phyloP scores from a whole-genome alignment of 2,888 invertebrate species.

The Archips crataeganus region DNA sequence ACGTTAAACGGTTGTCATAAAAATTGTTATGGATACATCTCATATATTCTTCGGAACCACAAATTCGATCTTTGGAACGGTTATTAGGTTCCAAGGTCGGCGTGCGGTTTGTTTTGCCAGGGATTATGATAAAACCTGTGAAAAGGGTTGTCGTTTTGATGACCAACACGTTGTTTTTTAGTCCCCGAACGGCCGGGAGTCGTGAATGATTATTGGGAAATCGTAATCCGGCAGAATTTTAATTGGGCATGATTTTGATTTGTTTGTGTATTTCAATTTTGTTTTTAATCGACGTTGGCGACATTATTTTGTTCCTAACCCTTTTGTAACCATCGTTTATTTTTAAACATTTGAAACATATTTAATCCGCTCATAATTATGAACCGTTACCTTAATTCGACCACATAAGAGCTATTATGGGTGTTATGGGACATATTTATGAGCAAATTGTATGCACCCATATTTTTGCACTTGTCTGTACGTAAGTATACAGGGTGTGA shows the following conservation, averaged over 20 bases:
- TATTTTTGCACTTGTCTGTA: too few relatives aligned
- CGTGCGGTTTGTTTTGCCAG: slow-evolving; percentile 68
- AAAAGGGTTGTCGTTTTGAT: slow-evolving; percentile 67
- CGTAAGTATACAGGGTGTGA: too few relatives aligned
- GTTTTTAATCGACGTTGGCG: not conserved
- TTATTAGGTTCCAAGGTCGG: slow-evolving; percentile 60
- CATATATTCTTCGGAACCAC: slow-evolving; percentile 65
- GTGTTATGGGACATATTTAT: too few relatives aligned
- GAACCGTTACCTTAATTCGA: too few relatives aligned
- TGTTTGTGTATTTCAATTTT: not conserved
- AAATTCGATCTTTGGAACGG: slow-evolving; percentile 56
- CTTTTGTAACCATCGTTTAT: too few relatives aligned
- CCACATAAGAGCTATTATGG: too few relatives aligned
- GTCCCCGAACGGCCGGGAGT: slow-evolving; percentile 44
- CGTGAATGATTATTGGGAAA: slow-evolving; percentile 46
- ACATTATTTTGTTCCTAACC: not conserved
- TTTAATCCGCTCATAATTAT: too few relatives aligned
- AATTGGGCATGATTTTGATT: slow-evolving; percentile 26
- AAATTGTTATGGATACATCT: slow-evolving; percentile 58
- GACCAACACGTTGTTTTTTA: slow-evolving; percentile 50
- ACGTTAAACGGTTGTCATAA: slow-evolving; percentile 59
- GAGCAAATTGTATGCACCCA: too few relatives aligned
- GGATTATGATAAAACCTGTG: slow-evolving; percentile 57
- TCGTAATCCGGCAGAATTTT: slow-evolving; percentile 37
- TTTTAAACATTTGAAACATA: too few relatives aligned